A percentile compares a stretch with the other conserved stretches of the same genome.
These are phyloP conservation scores for Naso thynnoides DNA, from an alignment of 2,797 vertebrate genomes.

Conservation along the genomic window DNA sequence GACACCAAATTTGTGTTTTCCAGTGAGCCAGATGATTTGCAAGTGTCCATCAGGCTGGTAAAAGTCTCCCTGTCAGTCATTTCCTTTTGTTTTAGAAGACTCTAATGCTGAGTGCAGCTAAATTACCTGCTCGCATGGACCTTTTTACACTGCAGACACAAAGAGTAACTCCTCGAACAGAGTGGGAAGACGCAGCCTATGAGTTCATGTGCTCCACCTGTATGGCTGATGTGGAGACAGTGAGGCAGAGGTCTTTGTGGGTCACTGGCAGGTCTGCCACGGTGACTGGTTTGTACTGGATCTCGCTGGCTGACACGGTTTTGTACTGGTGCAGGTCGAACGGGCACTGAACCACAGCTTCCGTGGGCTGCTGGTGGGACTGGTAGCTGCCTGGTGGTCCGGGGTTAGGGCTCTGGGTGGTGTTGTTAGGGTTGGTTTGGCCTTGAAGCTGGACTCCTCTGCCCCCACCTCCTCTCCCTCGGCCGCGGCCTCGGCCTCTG, in stretches of 20 bases:
- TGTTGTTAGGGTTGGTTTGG: constrained; percentile 79
- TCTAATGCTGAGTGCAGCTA: constrained; percentile 39
- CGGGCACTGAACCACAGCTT: constrained; percentile 85
- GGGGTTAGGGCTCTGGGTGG: constrained; percentile 79
- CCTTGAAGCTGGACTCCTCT: constrained; percentile 72
- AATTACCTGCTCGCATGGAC: constrained; percentile 53
- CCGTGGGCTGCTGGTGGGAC: constrained; percentile 74
- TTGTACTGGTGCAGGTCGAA: constrained; percentile 99
- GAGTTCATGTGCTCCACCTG: constrained; percentile 98
- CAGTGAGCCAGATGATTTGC: constrained; percentile 10
- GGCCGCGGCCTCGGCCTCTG: constrained; percentile 80
- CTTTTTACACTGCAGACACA: constrained; percentile 61
- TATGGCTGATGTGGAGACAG: constrained; percentile 96
- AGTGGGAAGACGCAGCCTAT: constrained; percentile 78
- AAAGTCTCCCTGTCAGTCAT: constrained; percentile 2
- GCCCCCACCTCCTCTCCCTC: constrained; percentile 77
- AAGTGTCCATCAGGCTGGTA: neutral
- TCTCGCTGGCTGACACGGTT: constrained; percentile 86
- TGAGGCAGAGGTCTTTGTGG: constrained; percentile 99
- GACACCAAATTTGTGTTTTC: neutral
- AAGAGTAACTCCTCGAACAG: constrained; percentile 32
- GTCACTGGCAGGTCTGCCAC: constrained; percentile 87
- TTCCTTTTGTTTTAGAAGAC: constrained; percentile 28
- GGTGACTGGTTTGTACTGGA: constrained; percentile 87
- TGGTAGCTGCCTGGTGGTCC: constrained; percentile 81